Base-by-base conservation (phyloP, 1,140 invertebrate genomes). In the Lamellibrachia luymesi region DNA sequence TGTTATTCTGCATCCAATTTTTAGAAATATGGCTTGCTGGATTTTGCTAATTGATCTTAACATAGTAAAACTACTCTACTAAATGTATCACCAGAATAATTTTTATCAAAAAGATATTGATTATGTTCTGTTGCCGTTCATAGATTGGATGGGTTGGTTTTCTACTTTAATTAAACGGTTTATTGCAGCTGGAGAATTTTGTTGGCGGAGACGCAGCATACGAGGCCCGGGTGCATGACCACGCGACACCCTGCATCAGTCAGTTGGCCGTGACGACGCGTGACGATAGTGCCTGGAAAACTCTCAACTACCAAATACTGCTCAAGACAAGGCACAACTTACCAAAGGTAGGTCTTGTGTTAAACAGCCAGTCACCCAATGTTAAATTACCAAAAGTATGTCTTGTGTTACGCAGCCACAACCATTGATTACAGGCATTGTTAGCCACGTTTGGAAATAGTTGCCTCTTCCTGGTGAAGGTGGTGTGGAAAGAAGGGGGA, bases 241-340 rank as follows among this genome's bases (percentile, higher is more conserved):
- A 97, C 17, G 96, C 99, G 2, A 97, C 97, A 22, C 98, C 98
- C 0, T 98, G 98, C 95, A 97, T 99, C 92, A 97, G 97, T 17
- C 97, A 98, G 93, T 98, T 99, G 94, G 97, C 98, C 22, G 97
- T 97, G n/a, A 98, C 98, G 0, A 97, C 97, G 25, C 97, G 97
- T 8, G 98, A 99, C 95, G 98, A 99, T 95, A 97, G 97, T 0
- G 95, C 98, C 4, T 99, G 98, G 97, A 98, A 98, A 95, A 97
- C 98, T 94, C 96, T 99, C 4, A 98, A 98, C 95, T 98, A 98
- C 96, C 98, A 99, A 96, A 97, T 98, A 92, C 96, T 99, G 27
- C 96, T 99, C 90, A 99, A 99, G 96, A 98, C 98, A 0, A 97
- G 98, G 94, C 97, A 98, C 95, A 97, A 97, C 94, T 97, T 97